Base-by-base conservation (phyloP, 1,140 invertebrate genomes). In the Tetraneura akinire region DNA sequence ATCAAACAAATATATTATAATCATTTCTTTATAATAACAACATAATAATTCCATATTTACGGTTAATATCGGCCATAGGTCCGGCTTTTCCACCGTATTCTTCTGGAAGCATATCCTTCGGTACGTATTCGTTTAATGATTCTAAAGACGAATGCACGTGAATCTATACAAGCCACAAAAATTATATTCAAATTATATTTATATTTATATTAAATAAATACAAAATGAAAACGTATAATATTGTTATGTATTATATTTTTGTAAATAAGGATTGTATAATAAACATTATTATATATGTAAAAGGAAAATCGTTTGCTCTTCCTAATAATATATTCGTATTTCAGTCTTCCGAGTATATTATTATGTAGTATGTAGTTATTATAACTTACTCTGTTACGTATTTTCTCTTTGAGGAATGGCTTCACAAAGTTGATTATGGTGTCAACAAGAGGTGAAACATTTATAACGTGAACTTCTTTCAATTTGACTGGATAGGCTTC, bases 401-500 rank as follows among this genome's bases (percentile, higher is more conserved):
- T 93, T 85, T 95, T 95, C 83, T 95, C 93, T 84, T 94, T 94
- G 18, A 94, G 86, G 85, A 94, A 93, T 0, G 92, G 93, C 84
- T 93, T 93, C 0, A 94, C 92, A 84, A 94, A 93, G 83, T 90
- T 93, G 42, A 94, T 88, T 80, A 95, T 93, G 16, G 91, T 91
- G 81, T 94, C 92, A 8, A 95, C 92, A 11, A 94, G 83, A 0
- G 92, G 91, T 10, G 92, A 92, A 8, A 93, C 91, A 84, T 95
- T 94, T n/a, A 95, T 88, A 9, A 94, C 90, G 84, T 95, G 93
- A 42, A 94, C 91, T 85, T 93, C 91, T 83, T 95, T 94, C 55
- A 94, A 86, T 84, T 94, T 93, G 0, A 94, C 91, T 0, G 93
- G 93, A 85, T 94, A 95, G 0, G 92, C 93, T 86, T 95, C 92